Evolutionary conservation across 2,113 vertebrate species (phyloP), one percentile per base, ranked within the genome.

Genomic region (Bubo bubo): DNA sequence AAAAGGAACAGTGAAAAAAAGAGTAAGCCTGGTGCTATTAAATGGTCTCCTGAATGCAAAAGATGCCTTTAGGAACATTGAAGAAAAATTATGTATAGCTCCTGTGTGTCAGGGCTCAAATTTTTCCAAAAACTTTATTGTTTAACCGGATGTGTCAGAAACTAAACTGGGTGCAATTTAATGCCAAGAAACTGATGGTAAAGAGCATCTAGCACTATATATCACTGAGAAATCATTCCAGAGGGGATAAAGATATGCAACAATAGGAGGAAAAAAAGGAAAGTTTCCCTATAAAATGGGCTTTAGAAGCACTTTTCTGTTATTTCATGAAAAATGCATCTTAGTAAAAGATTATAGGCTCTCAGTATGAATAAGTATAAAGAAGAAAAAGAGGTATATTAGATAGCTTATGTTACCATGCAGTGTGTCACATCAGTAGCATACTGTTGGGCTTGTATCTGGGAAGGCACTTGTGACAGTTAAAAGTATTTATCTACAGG

Each of bases 91-190:
- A 94, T 58, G 79, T 83, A 85, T 59, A 84, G 93, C 93, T 97
- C 70, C 93, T 96, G 89, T 95, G 79, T 83, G 74, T 96, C 62
- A 86, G 84, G 72, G 50, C 93, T 93, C 71, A 90, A n/a, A 13
- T 71, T 97, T 96, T 96, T 76, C 90, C 90, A 56, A 86, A 96
- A 95, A 32, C 24, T 89, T 95, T 94, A 94, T 49, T 93, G 94
- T 94, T 87, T 30, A 82, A 53, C 58, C 2, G 67, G 85, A 95
- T 96, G 79, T 83, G 56, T 92, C 80, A 76, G 96, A 64, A 96
- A 86, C 66, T 49, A 43, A 83, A 81, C 34, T 6, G 22, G 73
- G 49, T 76, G 77, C 71, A 92, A 45, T 37, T 73, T 72, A 9
- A 58, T 82, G 93, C 88, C 94, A 97, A 95, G 91, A 96, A 97